phyloP scores from a whole-genome alignment of 92 coral and sea anemone species.

The Actinernus sp. region DNA sequence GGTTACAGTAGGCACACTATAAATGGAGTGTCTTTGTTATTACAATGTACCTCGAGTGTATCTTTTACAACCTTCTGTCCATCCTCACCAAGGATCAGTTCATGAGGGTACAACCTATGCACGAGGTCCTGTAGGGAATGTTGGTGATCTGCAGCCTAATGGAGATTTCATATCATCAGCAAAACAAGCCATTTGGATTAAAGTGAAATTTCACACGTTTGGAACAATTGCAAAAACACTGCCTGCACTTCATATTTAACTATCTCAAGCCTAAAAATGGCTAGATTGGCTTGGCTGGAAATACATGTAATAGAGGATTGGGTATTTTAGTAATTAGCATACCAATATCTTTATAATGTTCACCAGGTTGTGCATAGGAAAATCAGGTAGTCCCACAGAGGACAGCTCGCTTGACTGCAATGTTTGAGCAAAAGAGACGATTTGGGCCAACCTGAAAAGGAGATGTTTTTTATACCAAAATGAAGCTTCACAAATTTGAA shows the following conservation, averaged over 20 bases:
- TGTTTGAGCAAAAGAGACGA: constrained; percentile 94
- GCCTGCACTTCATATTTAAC: too few species aligned
- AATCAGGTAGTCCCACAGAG: constrained; percentile 94
- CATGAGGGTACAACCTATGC: constrained; percentile 82
- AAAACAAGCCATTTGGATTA: too few species aligned
- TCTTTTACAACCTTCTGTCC: constrained; percentile 89
- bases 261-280: too few species aligned
- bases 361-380: constrained; percentile 89
- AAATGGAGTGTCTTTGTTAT: too few species aligned
- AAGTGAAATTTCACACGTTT: too few species aligned
- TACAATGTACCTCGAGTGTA: constrained; percentile 82
- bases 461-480: background rate
- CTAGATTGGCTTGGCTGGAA: too few species aligned
- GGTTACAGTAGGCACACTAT: too few species aligned
- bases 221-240: too few species aligned
- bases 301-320: too few species aligned
- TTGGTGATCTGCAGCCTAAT: constrained; percentile 71
- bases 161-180: too few species aligned
- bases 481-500: too few species aligned
- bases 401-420: constrained; percentile 95
- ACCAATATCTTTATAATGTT: constrained; percentile 89
- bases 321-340: constrained; percentile 10
- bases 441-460: constrained; percentile 71
- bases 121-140: constrained; percentile 76
- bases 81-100: constrained; percentile 78